Conservation (phyloP, 2,888 invertebrate species). For the Caprella mutica region DNA sequence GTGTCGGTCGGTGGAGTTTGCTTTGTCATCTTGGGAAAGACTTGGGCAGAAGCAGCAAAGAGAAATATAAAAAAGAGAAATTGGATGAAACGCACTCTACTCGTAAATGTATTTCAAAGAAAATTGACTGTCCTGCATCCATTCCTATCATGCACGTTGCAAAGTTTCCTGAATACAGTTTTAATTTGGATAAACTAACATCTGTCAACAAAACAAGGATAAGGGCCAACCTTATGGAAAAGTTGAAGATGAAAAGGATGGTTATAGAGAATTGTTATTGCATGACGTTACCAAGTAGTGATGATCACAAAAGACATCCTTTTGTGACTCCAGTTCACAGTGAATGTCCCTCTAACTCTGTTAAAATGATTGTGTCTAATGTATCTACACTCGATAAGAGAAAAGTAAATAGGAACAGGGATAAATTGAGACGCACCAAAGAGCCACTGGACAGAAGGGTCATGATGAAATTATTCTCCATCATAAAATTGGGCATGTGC, state of each 20-base stretch:
- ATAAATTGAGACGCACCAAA: background rate
- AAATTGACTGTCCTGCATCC: constrained; percentile 27
- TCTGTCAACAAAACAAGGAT: too few species aligned
- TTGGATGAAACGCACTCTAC: background rate
- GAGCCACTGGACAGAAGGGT: constrained; percentile 1
- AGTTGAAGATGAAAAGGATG: constrained; percentile 9
- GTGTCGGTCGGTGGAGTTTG: constrained; percentile 24
- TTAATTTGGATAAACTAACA: too few species aligned
- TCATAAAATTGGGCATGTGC: constrained; percentile 15
- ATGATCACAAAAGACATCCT: constrained; percentile 3
- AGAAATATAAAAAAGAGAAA: constrained; percentile 11
- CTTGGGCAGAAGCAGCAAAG: constrained; percentile 19
- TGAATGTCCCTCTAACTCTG: background rate
- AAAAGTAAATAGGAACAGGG: constrained; percentile 1
- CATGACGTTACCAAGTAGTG: background rate
- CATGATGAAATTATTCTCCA: constrained; percentile 16
- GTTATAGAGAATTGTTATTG: constrained; percentile 10
- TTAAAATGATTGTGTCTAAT: background rate
- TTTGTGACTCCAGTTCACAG: background rate
- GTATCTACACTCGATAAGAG: constrained; percentile 1
- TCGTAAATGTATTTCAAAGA: constrained; percentile 17
- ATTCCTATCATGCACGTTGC: constrained; percentile 25
- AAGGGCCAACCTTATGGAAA: too few species aligned
- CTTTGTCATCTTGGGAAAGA: constrained; percentile 30
- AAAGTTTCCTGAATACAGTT: constrained; percentile 28